These are phyloP conservation scores for Stenoptilia bipunctidactyla DNA, from an alignment of 2,888 invertebrate species.

Conservation along the genomic window DNA sequence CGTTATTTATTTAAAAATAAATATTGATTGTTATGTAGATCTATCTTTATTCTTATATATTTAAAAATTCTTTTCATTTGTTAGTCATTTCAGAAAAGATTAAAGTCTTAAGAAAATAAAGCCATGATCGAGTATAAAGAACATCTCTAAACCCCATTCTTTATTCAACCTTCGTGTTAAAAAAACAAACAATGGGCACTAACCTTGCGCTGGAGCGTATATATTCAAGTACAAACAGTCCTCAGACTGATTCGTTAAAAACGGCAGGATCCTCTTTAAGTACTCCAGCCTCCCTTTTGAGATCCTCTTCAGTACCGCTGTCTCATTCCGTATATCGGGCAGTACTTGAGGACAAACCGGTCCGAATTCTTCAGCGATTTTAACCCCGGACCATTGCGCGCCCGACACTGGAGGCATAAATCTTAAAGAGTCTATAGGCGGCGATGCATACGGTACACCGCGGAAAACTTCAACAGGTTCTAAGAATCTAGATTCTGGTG, in stretches of 20 bases:
- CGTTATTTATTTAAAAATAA: too few species aligned
- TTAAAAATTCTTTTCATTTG: too few species aligned
- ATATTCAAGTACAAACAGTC: constrained; percentile 98
- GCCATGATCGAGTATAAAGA: too few species aligned
- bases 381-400: constrained; percentile 91
- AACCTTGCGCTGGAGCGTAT: constrained; percentile 96
- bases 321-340: constrained; percentile 88
- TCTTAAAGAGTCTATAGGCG: constrained; percentile 87
- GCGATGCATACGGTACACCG: constrained; percentile 95
- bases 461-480: constrained; percentile 94
- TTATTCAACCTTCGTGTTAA: too few species aligned
- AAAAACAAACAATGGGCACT: too few species aligned
- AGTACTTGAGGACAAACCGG: constrained; percentile 94
- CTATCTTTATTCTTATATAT: too few species aligned
- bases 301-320: constrained; percentile 85
- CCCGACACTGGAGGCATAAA: constrained; percentile 98
- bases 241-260: constrained; percentile 92
- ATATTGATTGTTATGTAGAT: too few species aligned
- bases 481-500: constrained; percentile 83
- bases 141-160: too few species aligned
- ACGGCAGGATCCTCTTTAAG: constrained; percentile 87
- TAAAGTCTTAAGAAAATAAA: too few species aligned
- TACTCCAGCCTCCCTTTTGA: constrained; percentile 91
- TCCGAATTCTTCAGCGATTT: constrained; percentile 87
- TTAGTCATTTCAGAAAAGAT: too few species aligned